A percentile compares a stretch with the other conserved stretches of the same genome.
phyloP scores from a whole-genome alignment of 2,888 invertebrate species.

The Dicyrtomina minuta region DNA sequence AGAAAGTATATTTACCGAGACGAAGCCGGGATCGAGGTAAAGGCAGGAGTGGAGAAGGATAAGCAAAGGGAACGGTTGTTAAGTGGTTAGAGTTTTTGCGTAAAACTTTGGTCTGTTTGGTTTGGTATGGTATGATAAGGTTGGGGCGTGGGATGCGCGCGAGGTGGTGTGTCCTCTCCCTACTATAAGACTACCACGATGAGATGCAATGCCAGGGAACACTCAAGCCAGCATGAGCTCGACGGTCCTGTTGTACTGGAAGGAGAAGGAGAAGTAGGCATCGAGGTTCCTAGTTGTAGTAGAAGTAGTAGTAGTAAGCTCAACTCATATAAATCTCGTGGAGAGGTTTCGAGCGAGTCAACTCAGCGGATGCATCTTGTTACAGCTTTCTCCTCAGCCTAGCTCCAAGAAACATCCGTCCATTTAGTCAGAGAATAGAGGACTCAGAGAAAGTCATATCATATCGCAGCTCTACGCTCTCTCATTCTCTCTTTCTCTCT shows the following conservation, averaged over 20 bases:
- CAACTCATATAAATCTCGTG: not conserved
- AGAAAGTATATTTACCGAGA: too few species aligned
- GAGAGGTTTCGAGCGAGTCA: not conserved
- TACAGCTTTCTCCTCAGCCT: constrained; percentile 7
- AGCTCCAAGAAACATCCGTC: constrained; percentile 9
- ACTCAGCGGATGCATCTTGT: constrained; percentile 10
- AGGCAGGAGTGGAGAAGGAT: too few species aligned
- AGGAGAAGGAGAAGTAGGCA: constrained; percentile 2
- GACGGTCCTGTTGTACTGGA: not conserved
- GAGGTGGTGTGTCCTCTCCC: too few species aligned
- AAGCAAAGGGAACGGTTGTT: too few species aligned
- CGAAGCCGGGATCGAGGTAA: too few species aligned
- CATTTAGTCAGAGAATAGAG: constrained; percentile 26
- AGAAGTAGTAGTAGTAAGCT: not conserved
- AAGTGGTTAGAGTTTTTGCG: too few species aligned
- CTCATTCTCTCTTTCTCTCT: not conserved
- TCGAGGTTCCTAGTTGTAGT: not conserved
- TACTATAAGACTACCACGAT: too few species aligned
- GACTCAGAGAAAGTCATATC: constrained; percentile 21
- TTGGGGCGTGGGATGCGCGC: too few species aligned
- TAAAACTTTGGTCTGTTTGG: too few species aligned
- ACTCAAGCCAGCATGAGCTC: too few species aligned
- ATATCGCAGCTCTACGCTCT: constrained; percentile 1
- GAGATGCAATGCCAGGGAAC: too few species aligned
- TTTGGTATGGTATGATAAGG: too few species aligned